Evolutionary conservation across 1,140 invertebrate genomes (phyloP).

Genomic region (Papilio polyxenes): DNA sequence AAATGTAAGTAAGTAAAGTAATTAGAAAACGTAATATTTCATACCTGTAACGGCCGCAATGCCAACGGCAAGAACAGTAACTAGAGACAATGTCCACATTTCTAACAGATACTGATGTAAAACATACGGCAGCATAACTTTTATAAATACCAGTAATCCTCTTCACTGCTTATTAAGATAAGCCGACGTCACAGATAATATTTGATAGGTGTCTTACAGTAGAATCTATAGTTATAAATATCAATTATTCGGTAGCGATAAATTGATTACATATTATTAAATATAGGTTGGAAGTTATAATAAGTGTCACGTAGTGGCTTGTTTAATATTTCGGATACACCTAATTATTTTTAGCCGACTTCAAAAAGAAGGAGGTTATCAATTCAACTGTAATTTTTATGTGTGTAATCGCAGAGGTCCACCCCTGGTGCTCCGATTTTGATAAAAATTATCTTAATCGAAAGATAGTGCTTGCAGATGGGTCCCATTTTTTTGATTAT

Average conservation of each 20-base stretch:
- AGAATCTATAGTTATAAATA: conserved; percentile 1
- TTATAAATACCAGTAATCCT: conserved; percentile 3
- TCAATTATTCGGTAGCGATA: neutral
- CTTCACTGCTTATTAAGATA: conserved; percentile 3
- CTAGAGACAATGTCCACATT: neutral
- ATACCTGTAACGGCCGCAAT: neutral
- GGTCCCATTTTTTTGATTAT: too few species aligned
- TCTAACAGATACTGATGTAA: neutral
- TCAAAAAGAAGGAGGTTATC: too few species aligned
- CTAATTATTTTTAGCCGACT: too few species aligned
- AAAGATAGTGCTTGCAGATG: too few species aligned
- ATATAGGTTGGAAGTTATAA: too few species aligned
- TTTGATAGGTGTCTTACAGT: neutral
- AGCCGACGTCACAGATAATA: neutral
- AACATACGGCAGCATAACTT: neutral
- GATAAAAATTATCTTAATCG: too few species aligned
- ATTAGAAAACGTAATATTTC: neutral
- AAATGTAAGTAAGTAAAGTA: neutral
- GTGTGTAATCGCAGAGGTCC: too few species aligned
- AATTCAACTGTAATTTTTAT: too few species aligned
- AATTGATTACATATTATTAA: neutral
- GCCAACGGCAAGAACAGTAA: neutral
- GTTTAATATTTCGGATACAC: too few species aligned
- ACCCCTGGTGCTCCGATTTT: too few species aligned
- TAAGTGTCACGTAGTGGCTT: too few species aligned